A percentile compares a stretch with the other conserved stretches of the same genome.
phyloP scores from a whole-genome alignment of 1,140 invertebrate genomes.

The Steinernema khuongi region DNA sequence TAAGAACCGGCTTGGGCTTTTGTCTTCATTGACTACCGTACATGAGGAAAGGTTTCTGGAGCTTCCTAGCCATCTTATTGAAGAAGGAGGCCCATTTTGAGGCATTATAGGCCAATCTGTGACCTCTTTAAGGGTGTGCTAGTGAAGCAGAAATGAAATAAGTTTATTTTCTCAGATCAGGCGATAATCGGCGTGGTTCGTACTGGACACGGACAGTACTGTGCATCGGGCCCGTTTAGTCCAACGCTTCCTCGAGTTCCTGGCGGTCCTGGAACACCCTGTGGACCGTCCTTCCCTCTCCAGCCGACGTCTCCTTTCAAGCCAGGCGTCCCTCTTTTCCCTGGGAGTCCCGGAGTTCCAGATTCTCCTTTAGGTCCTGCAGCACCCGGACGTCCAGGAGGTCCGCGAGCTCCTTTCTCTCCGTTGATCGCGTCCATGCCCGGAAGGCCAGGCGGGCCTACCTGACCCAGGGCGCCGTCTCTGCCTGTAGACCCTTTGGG shows the following conservation, averaged over 20 bases:
- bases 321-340: neutral
- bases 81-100: too few species aligned
- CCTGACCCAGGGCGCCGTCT: neutral
- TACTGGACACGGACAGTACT: slow-evolving; percentile 19
- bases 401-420: neutral
- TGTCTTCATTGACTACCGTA: too few species aligned
- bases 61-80: too few species aligned
- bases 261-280: neutral
- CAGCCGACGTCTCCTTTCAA: slow-evolving; percentile 13
- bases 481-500: neutral
- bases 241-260: neutral
- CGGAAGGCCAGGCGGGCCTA: neutral
- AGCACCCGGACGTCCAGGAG: neutral
- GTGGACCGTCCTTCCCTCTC: slow-evolving; percentile 1
- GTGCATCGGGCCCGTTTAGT: neutral
- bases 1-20: too few species aligned
- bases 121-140: too few species aligned
- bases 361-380: neutral
- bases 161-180: too few species aligned
- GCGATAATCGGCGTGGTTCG: neutral
- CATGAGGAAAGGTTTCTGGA: too few species aligned
- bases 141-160: too few species aligned
- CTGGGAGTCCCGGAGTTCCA: neutral
- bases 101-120: too few species aligned
- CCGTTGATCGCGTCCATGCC: neutral